phyloP scores from a whole-genome alignment of 1,140 invertebrate species.

The Drosophila virilis region DNA sequence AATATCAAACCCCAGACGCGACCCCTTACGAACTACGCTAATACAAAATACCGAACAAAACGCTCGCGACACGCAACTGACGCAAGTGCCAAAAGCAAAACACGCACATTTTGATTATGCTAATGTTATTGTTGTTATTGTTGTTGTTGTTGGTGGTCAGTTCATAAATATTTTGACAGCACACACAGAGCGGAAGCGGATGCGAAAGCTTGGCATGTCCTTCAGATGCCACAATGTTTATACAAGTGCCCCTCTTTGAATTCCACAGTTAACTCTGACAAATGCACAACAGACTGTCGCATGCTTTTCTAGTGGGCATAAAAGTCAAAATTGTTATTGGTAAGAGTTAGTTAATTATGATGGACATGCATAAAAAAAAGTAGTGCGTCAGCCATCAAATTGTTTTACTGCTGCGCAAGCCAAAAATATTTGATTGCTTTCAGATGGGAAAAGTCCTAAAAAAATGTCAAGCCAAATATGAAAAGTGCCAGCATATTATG shows the following conservation, averaged over 20 bases:
- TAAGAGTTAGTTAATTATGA: background rate
- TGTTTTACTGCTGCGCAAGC: constrained; percentile 7
- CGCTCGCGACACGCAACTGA: constrained; percentile 57
- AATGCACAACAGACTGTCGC: background rate
- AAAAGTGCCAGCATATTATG: constrained; percentile 7
- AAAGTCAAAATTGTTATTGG: constrained; percentile 15
- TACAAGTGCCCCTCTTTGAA: constrained; percentile 45
- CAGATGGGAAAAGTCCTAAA: background rate
- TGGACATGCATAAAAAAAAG: constrained; percentile 21
- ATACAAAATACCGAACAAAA: constrained; percentile 62
- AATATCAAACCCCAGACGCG: background rate
- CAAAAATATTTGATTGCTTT: constrained; percentile 3
- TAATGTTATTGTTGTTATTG: constrained; percentile 29
- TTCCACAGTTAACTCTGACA: constrained; percentile 52
- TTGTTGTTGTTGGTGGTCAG: background rate
- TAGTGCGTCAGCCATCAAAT: constrained; percentile 4
- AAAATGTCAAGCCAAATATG: constrained; percentile 5
- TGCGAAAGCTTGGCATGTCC: constrained; percentile 28
- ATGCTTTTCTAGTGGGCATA: background rate
- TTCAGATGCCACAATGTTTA: constrained; percentile 9
- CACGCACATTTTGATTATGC: constrained; percentile 79
- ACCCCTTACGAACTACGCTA: background rate
- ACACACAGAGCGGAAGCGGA: constrained; percentile 42
- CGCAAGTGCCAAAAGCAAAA: constrained; percentile 45
- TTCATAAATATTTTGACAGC: constrained; percentile 61